These are phyloP conservation scores for Gobio gobio DNA, from an alignment of 2,113 vertebrate species.

Conservation along the genomic window DNA sequence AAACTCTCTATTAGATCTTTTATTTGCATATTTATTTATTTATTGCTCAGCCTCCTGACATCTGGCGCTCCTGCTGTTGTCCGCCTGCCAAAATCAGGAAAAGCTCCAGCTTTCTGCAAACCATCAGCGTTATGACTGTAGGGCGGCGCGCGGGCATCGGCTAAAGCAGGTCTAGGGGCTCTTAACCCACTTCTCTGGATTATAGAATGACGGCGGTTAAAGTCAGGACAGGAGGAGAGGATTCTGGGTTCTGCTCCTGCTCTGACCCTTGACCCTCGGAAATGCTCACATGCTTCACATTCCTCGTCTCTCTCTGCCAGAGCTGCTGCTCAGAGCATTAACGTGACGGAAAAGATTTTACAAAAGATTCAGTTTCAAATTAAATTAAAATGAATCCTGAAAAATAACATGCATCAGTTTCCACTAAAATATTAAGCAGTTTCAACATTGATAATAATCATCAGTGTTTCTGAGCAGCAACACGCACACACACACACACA, in stretches of 20 bases:
- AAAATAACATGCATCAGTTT: background rate
- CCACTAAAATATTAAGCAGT: too few relatives aligned
- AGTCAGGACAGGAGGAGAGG: conserved; percentile 38
- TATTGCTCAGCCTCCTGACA: conserved; percentile 71
- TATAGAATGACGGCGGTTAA: conserved; percentile 33
- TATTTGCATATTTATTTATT: conserved; percentile 8
- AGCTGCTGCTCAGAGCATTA: too few relatives aligned
- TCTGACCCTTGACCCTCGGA: conserved; percentile 1
- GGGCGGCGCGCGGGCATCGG: background rate
- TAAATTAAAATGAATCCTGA: too few relatives aligned
- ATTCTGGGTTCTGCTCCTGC: background rate
- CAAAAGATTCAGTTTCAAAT: too few relatives aligned
- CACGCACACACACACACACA: conserved; percentile 19
- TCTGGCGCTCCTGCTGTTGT: conserved; percentile 73
- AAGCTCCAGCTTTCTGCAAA: conserved; percentile 58
- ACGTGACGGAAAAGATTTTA: background rate
- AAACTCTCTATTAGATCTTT: conserved; percentile 70
- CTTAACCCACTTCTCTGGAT: conserved; percentile 40
- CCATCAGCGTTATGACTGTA: conserved; percentile 23
- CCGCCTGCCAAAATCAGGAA: conserved; percentile 67
- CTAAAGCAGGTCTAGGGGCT: conserved; percentile 38
- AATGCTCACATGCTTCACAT: background rate
- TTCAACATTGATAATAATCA: too few relatives aligned
- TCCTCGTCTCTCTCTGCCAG: background rate
- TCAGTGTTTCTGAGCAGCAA: background rate